Conservation (phyloP, 2,797 vertebrate genomes). For the Sternotherus odoratus region DNA sequence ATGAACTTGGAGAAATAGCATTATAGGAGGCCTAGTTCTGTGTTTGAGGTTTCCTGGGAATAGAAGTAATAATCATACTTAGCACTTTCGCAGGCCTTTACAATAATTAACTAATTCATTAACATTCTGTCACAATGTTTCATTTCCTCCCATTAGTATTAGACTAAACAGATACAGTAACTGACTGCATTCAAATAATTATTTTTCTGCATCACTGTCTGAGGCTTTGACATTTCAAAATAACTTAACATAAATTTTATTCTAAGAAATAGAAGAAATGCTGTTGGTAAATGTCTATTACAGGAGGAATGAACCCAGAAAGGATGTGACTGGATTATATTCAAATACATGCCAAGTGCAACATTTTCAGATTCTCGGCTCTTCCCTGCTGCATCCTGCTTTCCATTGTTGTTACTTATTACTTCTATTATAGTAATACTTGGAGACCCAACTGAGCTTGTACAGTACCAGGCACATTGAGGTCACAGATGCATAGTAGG, state of each 20-base stretch:
- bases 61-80: conserved; percentile 47
- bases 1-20: conserved; percentile 16
- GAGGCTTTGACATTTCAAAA: conserved; percentile 45
- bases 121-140: conserved; percentile 50
- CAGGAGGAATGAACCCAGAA: conserved; percentile 1
- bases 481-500: not conserved
- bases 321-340: not conserved
- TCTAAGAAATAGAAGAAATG: not conserved
- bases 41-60: conserved; percentile 26
- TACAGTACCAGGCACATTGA: not conserved
- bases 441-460: not conserved
- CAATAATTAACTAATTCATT: conserved; percentile 60
- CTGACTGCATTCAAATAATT: conserved; percentile 48
- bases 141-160: conserved; percentile 39
- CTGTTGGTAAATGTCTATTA: conserved; percentile 30
- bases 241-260: conserved; percentile 11
- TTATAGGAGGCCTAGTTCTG: conserved; percentile 26
- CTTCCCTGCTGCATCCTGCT: not conserved
- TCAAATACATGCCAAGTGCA: not conserved
- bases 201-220: conserved; percentile 38
- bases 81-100: conserved; percentile 9
- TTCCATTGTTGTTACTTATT: not conserved
- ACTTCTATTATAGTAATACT: not conserved
- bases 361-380: not conserved
- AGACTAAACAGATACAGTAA: conserved; percentile 17